Evolutionary conservation across 92 coral and sea anemone genomes (phyloP), one percentile per base, ranked within the genome.

Genomic region (Umimayanthus chanpuru): DNA sequence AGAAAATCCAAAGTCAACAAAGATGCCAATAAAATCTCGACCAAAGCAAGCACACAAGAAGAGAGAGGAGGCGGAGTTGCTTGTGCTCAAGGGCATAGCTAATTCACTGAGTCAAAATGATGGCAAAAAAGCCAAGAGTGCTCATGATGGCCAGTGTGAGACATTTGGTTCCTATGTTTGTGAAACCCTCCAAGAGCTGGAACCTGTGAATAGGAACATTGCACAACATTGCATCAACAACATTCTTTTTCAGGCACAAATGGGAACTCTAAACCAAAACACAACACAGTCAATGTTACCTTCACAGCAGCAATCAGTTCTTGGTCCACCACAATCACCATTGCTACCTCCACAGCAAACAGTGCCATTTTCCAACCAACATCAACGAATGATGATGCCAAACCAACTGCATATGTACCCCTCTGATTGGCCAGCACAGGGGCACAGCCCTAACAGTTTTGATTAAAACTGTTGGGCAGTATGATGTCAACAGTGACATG

Each of bases 101-200:
- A 49, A 16, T 67, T 40, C 77, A 67, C 77, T 36, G 77, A 71
- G 25, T 7, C 47, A 43, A 43, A 43, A 43, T 43, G 47, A 4
- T 43, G 47, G 47, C 6, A 43, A 43, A 43, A 43, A 43, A 43
- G 47, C 47, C 47, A 43, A 43, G 47, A 43, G 47, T 4, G 47
- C 47, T 83, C 58, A 67, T 16, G 87, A 67, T 83, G 87, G 87
- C 87, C 87, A 67, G 78, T 67, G 77, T 83, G 87, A 83, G 87
- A 66, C 79, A 71, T 72, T 72, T 70, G 80, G 67, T 72, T 43
- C 30, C 80, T 72, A 71, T 85, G 88, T 70, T 85, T 85, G 88
- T 71, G 80, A 85, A 70, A 74, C 47, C 47, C 47, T 43, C 47
- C 47, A 43, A 7, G 47, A 43, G 47, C 47, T 43, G 47, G 47